Evolutionary conservation across 2,797 vertebrate species (phyloP), one percentile per base, ranked within the genome.

Genomic region (Glyptemys insculpta): DNA sequence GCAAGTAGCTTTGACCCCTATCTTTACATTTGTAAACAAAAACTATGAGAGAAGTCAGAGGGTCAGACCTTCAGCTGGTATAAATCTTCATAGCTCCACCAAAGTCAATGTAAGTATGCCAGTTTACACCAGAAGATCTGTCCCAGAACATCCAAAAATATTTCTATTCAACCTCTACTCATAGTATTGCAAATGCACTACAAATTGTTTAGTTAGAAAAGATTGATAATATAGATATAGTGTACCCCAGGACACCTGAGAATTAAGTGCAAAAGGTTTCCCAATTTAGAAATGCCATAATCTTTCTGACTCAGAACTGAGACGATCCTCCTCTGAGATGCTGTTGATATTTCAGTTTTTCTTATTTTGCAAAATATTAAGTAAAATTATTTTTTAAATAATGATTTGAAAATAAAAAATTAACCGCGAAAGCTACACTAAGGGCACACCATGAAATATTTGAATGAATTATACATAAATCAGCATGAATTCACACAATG

Each of bases 381-480:
- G 44, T 68, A 84, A 85, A 9, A 50, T 56, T 14, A 78, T 86
- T 62, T 31, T 57, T 41, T 2, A n/a, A 74, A 14, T 31, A 1
- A 34, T 85, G 37, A 50, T 29, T 1, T 59, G 7, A 21, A 53
- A 81, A 86, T 14, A 18, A 72, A 2, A 27, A 93, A 91, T 3
- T n/a, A 89, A 81, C 50, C 11, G 80, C 15, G n/a, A 85, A 62
- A 41, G 79, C 21, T 53, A 54, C 5, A 87, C 31, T n/a, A 57
- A 79, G n/a, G 65, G 18, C n/a, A 89, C 56, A 68, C 3, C 37
- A 72, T 68, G 57, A 95, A 91, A 72, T 83, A 23, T 44, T 89
- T 95, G 53, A 88, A 27, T 91, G 92, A 92, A 90, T 83, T 93
- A 96, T 93, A 76, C 76, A 78, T 87, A 94, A 96, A 79, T 88